These are phyloP conservation scores for Clarias platycephalus DNA, from an alignment of 2,797 vertebrate species.

Conservation along the genomic window DNA sequence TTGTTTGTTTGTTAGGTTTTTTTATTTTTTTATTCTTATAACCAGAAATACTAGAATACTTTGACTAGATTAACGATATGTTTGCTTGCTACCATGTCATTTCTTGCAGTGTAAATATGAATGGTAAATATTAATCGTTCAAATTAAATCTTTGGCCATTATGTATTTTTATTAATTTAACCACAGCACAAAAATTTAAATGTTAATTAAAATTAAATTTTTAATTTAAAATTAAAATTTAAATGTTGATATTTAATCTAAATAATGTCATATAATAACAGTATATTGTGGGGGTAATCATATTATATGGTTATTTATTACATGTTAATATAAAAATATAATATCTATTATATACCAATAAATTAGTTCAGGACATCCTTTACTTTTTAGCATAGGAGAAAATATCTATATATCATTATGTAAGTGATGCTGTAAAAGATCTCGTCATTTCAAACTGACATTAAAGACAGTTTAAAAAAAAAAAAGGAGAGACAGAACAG, in stretches of 20 bases:
- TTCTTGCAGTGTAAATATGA: not conserved
- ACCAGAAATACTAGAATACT: too few species aligned
- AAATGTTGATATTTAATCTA: too few species aligned
- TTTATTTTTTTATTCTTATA: too few species aligned
- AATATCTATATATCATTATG: not conserved
- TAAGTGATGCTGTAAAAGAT: not conserved
- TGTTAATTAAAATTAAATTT: too few species aligned
- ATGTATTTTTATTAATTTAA: too few species aligned
- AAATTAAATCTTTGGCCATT: not conserved
- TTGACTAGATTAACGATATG: too few species aligned
- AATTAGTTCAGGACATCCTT: not conserved
- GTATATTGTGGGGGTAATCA: not conserved
- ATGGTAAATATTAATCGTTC: not conserved
- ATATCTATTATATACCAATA: too few species aligned
- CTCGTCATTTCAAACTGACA: not conserved
- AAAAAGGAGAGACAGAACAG: not conserved
- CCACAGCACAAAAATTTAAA: too few species aligned
- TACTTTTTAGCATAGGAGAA: not conserved
- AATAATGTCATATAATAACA: not conserved
- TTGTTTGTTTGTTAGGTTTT: too few species aligned
- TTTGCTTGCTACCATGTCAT: not conserved
- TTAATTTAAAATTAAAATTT: too few species aligned
- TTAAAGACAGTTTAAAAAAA: not conserved
- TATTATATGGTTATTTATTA: not conserved
- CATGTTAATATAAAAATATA: too few species aligned